Conservation (phyloP, 2,888 invertebrate species). For the Harpagoxenus sublaevis region DNA sequence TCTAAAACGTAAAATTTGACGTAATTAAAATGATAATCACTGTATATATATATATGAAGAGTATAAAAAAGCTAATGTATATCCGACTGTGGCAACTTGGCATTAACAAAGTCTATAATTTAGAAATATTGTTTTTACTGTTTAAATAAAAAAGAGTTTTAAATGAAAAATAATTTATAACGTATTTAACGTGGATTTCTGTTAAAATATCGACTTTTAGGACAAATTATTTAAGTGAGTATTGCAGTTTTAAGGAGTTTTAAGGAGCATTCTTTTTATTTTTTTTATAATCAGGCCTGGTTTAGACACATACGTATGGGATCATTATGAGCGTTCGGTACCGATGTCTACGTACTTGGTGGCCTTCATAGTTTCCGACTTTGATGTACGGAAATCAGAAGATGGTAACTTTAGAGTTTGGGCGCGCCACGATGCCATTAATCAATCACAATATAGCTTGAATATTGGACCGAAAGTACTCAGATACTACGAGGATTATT, state of each 20-base stretch:
- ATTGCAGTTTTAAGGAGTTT: not conserved
- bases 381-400: conserved; percentile 85
- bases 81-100: not conserved
- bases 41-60: no score
- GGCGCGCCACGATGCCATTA: conserved; percentile 91
- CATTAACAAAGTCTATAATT: not conserved
- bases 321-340: conserved; percentile 92
- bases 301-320: conserved; percentile 91
- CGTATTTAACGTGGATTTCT: not conserved
- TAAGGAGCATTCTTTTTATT: not conserved
- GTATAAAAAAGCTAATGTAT: no score
- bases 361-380: conserved; percentile 94
- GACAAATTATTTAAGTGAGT: not conserved
- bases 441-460: conserved; percentile 92
- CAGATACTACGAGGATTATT: conserved; percentile 91
- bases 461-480: conserved; percentile 93
- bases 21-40: not conserved
- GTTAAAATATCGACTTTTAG: not conserved
- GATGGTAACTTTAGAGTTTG: conserved; percentile 90
- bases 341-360: conserved; percentile 97
- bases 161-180: not conserved
- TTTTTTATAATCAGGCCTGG: conserved; percentile 86
- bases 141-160: not conserved
- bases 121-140: not conserved
- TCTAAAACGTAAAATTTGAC: not conserved